These are phyloP conservation scores for Microplitis manilae DNA, from an alignment of 2,888 invertebrate genomes.

Conservation along the genomic window DNA sequence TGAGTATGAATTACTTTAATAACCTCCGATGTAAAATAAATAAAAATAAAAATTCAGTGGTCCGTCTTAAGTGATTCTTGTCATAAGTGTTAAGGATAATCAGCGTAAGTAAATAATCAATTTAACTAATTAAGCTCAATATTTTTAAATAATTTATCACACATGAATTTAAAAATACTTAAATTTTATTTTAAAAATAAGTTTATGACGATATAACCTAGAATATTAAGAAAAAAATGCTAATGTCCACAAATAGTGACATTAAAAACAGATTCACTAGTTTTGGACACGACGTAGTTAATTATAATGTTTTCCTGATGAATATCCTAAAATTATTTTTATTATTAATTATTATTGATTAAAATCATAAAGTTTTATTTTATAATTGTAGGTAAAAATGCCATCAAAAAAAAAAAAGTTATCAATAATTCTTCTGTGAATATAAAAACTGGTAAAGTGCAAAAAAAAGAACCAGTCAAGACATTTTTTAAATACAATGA, in stretches of 20 bases:
- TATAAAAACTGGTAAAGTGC: background rate
- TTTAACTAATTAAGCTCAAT: too few species aligned
- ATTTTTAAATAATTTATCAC: too few species aligned
- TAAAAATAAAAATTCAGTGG: too few species aligned
- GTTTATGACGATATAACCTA: background rate
- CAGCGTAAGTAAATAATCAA: too few species aligned
- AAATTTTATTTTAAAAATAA: background rate
- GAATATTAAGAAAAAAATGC: conserved; percentile 19
- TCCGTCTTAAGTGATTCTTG: too few species aligned
- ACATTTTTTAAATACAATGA: background rate
- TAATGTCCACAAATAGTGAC: conserved; percentile 16
- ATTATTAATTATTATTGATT: too few species aligned
- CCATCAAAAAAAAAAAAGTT: background rate
- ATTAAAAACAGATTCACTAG: conserved; percentile 13
- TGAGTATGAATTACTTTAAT: too few species aligned
- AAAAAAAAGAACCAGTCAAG: too few species aligned
- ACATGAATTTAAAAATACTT: background rate
- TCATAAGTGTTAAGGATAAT: too few species aligned
- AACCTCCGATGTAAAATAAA: too few species aligned
- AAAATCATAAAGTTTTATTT: background rate
- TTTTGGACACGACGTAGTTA: conserved; percentile 14
- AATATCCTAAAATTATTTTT: too few species aligned
- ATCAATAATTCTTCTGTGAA: background rate
- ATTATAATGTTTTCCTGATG: too few species aligned
- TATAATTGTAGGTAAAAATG: background rate